phyloP scores from a whole-genome alignment of 2,797 vertebrate species.

The Darevskia nairensis region DNA sequence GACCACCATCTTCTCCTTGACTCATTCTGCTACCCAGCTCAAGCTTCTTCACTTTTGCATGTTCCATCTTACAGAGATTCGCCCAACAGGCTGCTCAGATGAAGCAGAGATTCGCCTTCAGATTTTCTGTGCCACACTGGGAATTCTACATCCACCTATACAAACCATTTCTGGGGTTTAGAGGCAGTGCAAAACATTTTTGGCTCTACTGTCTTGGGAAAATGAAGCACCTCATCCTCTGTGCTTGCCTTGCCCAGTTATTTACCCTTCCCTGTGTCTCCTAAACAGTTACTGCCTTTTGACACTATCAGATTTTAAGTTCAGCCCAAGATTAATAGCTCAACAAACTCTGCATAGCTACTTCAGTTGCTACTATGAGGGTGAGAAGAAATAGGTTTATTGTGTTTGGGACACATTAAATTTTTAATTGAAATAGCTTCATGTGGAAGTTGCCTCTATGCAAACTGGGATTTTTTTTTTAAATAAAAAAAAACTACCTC shows the following conservation, averaged over 20 bases:
- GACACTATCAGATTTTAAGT: not conserved
- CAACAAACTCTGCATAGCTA: not conserved
- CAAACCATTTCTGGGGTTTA: not conserved
- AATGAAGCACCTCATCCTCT: not conserved
- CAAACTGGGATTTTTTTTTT: too few relatives aligned
- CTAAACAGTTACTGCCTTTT: not conserved
- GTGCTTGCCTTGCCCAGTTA: not conserved
- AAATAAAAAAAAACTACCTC: too few relatives aligned
- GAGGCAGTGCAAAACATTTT: not conserved
- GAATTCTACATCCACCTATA: too few relatives aligned
- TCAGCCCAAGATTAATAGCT: not conserved
- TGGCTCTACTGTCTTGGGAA: not conserved
- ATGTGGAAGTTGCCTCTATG: too few relatives aligned
- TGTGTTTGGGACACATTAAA: not conserved
- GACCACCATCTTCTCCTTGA: not conserved
- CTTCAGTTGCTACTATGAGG: not conserved
- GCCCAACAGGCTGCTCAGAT: not conserved
- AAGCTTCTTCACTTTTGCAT: not conserved
- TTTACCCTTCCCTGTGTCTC: not conserved
- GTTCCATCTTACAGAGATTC: not conserved
- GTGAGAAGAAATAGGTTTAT: not conserved
- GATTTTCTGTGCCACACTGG: not conserved
- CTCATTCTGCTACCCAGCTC: not conserved
- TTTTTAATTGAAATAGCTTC: too few relatives aligned
- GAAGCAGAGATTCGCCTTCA: not conserved